Percentiles rank a stretch among this genome's conserved stretches.
phyloP scores from a whole-genome alignment of 2,113 vertebrate species.

The Cinclus mexicanus region DNA sequence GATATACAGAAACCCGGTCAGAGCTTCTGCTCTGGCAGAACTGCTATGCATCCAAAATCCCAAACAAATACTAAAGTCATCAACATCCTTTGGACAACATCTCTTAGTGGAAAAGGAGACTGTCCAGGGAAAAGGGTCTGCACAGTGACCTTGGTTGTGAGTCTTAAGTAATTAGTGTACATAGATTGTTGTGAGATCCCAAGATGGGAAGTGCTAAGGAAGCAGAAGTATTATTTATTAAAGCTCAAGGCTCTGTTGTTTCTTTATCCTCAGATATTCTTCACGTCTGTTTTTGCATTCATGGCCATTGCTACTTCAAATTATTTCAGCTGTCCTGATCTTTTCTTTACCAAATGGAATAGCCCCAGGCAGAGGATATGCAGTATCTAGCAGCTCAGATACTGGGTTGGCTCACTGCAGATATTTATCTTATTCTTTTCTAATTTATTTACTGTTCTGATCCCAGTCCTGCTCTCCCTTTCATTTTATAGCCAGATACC shows the following conservation, averaged over 20 bases:
- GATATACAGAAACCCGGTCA: not conserved
- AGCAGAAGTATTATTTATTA: not conserved
- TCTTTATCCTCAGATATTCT: not conserved
- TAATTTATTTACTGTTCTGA: constrained; percentile 35
- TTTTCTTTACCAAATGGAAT: constrained; percentile 23
- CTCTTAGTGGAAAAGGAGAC: not conserved
- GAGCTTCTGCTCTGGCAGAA: constrained; percentile 27
- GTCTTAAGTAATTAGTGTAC: not conserved
- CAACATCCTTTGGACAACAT: not conserved
- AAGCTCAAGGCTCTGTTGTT: not conserved
- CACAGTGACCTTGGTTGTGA: not conserved
- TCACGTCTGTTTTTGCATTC: not conserved
- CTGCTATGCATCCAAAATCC: constrained; percentile 7
- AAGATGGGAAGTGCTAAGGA: not conserved
- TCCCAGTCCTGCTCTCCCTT: not conserved
- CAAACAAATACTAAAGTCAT: not conserved
- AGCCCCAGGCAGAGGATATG: not conserved
- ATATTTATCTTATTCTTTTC: constrained; percentile 25
- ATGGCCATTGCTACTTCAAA: not conserved
- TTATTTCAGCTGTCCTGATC: constrained; percentile 4
- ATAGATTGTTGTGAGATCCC: not conserved
- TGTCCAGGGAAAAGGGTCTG: not conserved
- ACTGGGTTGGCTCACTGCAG: not conserved
- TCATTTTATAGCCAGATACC: not conserved
- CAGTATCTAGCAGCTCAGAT: not conserved